Base-by-base conservation (phyloP, 2,797 vertebrate species). In the Danio tinwini region DNA sequence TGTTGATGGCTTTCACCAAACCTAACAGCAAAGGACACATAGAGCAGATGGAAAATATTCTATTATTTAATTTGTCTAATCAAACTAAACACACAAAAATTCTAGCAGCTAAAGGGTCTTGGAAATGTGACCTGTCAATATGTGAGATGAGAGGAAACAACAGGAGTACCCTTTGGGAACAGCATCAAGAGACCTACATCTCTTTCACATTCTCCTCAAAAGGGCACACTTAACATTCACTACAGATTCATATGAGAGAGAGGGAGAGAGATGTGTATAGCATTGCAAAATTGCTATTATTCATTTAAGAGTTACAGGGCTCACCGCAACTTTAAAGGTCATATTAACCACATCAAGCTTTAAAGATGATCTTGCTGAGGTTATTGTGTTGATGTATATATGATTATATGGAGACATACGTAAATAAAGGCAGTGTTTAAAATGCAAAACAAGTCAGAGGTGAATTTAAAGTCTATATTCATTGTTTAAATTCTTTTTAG, bases 1-100 rank as follows among this genome's bases (percentile, higher is more conserved):
- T 97, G 89, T 99, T 99, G 86, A 99, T 94, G 0, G 96, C 96
- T 87, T 98, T 98, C 85, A 99, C 95, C 85, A 98, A 90, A 83
- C 91, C 98, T 95, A 86, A 45, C 86, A 79, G 8, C 78, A 56
- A 53, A 17, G 47, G 17, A 53, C 53, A 71, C 1, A 37, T 2
- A 64, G 3, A 74, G 6, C n/a, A 19, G 6, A 49, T 13, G 17
- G 42, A 21, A 42, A 29, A 58, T 8, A 59, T 56, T 6, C 0
- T n/a, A 37, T 29, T 16, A 37, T 59, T 19, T 14, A 47, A 47
- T 37, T 6, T 5, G 21, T 56, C 7, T 21, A 10, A 58, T 61
- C 4, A 74, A 64, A 64, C 13, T 12, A 12, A 45, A 55, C 4
- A 21, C 42, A 72, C 6, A 50, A 52, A 55, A 4, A 55, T 17